Base-by-base conservation (phyloP, 92 coral and sea anemone species). In the Parazoanthus darwini region DNA sequence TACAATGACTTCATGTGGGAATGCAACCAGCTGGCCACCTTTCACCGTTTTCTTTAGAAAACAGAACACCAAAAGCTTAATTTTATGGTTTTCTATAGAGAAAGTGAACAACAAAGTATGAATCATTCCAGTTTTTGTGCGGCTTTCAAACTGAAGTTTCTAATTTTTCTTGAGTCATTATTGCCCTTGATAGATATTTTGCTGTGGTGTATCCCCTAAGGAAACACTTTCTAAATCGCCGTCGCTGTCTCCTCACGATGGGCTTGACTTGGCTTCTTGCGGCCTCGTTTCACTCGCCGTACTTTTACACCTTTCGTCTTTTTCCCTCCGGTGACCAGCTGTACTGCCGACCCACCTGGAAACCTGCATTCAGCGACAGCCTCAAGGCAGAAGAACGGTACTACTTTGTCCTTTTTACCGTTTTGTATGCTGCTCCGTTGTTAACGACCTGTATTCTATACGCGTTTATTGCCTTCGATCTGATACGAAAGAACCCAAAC, bases 301-400 rank as follows among this genome's bases (percentile, higher is more conserved):
- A 82, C 58, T 68, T 82, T 71, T 82, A 66, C 38, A 82, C 66
- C 37, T 82, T 82, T 25, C 86, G 86, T 70, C 77, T 67, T 23
- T 11, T 43, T 6, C n/a, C 78, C 86, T 16, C 6, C 36, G 63
- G 78, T 10, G 86, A 48, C 43, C 51, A 70, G 5, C 20, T 70
- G 36, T 43, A 68, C 20, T 82, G 86, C 51, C 4, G 7, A 9
- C 6, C 66, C 22, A 82, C 76, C 77, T 82, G 86, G 86, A 35
- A 70, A 46, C 78, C 77, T 43, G 78, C 59, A n/a, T 82, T 68
- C 23, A 67, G 25, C 14, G 59, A 82, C 37, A 82, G 5, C 59
- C 66, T 44, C 59, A 82, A 43, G 77, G 39, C 77, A n/a, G 86
- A 50, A 1, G 43, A 82, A 42, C 77, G 38, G 25, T 73, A 82